Evolutionary conservation across 2,113 vertebrate species (phyloP), one percentile per base, ranked within the genome.

Genomic region (Amphiprion percula): DNA sequence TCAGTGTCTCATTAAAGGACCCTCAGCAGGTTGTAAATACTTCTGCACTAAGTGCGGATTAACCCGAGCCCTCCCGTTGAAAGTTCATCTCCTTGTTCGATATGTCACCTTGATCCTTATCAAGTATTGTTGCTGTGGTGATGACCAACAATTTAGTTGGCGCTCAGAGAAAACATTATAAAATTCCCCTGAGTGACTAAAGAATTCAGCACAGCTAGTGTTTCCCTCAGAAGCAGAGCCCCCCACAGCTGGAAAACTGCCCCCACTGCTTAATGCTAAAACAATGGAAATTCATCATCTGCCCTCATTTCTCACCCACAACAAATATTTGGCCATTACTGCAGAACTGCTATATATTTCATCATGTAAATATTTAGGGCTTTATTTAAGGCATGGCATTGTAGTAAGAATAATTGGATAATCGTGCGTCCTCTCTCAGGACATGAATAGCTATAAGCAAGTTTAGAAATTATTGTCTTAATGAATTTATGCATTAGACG

Each of bases 301-400:
- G 47, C 55, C 66, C 49, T 71, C 62, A 50, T 73, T 80, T 83
- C 58, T 76, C 21, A 71, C 56, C 74, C n/a, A 84, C 68, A 84
- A 80, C 77, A 87, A 80, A 88, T 85, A 86, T 80, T 80, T 83
- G 44, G 55, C 77, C 74, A 87, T 88, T 90, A 88, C 77, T 30
- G 47, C 62, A 72, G 54, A 88, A 80, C 60, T 55, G 56, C 69
- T 75, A 15, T 23, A 82, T 81, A 77, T 78, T 85, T 86, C 69
- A 85, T 73, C 47, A 46, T 67, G 39, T 86, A 81, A 84, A 74
- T 68, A 85, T 75, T 55, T 58, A 24, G 70, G 30, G 66, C 53
- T 44, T 53, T 46, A 72, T 78, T 52, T 76, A 71, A 70, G 60
- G 41, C 30, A 75, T 2, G 1, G 59, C 28, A 60, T 47, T 39